A percentile compares a stretch with the other conserved stretches of the same genome.
Evolutionary conservation across 2,888 invertebrate species (phyloP).

Genomic region (Xylota sylvarum): DNA sequence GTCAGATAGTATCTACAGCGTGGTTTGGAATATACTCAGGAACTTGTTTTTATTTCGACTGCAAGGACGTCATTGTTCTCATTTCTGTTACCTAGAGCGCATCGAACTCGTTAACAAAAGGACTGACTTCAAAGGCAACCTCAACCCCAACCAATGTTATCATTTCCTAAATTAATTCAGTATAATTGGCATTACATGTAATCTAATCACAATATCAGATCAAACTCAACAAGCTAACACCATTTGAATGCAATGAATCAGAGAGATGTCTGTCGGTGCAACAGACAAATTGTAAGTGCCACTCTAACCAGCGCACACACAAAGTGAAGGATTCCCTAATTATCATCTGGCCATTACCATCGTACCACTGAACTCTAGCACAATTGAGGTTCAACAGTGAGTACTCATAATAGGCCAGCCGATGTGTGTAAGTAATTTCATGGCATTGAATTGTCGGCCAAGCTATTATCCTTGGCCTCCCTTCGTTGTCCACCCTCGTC

Average conservation of each 20-base stretch:
- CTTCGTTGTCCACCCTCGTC: not conserved
- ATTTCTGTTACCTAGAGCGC: too few relatives aligned
- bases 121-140: too few relatives aligned
- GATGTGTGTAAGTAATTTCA: conserved; percentile 25
- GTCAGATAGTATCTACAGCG: too few relatives aligned
- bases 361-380: not conserved
- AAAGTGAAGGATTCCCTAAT: not conserved
- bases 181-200: not conserved
- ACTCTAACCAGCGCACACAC: not conserved
- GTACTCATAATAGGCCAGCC: not conserved
- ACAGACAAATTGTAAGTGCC: not conserved
- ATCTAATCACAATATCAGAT: not conserved
- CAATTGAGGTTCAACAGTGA: not conserved
- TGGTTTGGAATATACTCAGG: too few relatives aligned
- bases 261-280: not conserved
- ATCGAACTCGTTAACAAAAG: too few relatives aligned
- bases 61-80: too few relatives aligned
- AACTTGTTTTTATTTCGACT: too few relatives aligned
- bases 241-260: not conserved
- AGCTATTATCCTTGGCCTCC: conserved; percentile 37
- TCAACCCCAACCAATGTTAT: not conserved
- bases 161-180: not conserved
- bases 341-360: not conserved
- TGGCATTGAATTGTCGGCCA: conserved; percentile 35
- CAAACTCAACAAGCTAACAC: not conserved